Base-by-base conservation (phyloP, 1,140 invertebrate genomes). In the Tetraneura akinire region DNA sequence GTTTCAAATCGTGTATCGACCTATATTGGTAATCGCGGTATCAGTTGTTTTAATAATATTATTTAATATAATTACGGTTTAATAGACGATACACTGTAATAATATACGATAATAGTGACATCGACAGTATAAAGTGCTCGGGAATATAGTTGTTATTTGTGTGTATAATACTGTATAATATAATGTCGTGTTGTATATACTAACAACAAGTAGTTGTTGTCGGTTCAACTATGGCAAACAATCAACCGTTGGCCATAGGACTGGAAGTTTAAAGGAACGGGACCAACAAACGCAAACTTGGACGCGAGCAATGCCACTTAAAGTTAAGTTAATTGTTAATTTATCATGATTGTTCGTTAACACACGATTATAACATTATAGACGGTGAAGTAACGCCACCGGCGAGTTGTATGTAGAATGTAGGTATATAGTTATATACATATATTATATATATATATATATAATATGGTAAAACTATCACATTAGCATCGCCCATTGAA, bases 261-360 rank as follows among this genome's bases (percentile, higher is more conserved):
- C 45, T 37, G 57, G 73, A 76, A 76, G 73, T 76, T 76, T 76
- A 68, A 68, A 68, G 18, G 18, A 37, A 68, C n/a, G 18, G n/a
- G n/a, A n/a, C n/a, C n/a, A n/a, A n/a, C n/a, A 37, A n/a, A 68
- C 42, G 10, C 42, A 57, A 76, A 76, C 73, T 57, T 55, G 21
- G 21, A 60, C 73, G 26, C 23, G 53, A 32, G 32, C 73, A 55
- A 55, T 26, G 26, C 73, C 73, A 76, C 73, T 76, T 76, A 42
- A 42, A 76, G 73, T 55, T 26, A 42, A 76, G 73, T 57, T 76
- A 76, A 76, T 76, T 55, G 73, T 76, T 76, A 76, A 76, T 76
- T 76, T 76, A 76, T 76, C 73, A 55, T 53, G 51, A 42, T 60
- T 76, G 37, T 76, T 60, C 73, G n/a, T 37, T 76, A 55, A 55